Evolutionary conservation across 2,797 vertebrate species (phyloP).

Genomic region (Acridotheres tristis): DNA sequence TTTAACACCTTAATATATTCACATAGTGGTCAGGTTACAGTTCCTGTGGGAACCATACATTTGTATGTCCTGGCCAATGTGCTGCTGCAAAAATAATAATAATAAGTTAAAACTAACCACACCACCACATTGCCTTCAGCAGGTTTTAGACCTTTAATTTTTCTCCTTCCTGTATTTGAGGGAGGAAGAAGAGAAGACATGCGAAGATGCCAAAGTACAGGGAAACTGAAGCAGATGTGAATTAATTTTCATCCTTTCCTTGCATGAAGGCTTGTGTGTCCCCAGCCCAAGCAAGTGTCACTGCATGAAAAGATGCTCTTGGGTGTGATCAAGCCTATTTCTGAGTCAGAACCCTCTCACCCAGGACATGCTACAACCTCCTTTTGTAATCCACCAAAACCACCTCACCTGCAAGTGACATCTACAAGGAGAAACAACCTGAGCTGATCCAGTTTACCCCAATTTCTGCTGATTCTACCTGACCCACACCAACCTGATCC

Average conservation of each 20-base stretch:
- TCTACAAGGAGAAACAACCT: background rate
- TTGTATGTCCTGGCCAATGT: background rate
- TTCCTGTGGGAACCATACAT: background rate
- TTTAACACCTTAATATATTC: slow-evolving; percentile 15
- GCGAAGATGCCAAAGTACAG: rapidly evolving
- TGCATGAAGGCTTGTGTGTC: background rate
- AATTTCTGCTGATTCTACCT: background rate
- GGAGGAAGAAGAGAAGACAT: background rate
- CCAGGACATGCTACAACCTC: background rate
- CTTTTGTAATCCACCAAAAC: background rate
- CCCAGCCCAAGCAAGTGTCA: background rate
- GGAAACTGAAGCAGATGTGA: background rate
- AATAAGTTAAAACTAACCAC: background rate
- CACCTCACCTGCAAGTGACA: background rate
- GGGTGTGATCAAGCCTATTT: background rate
- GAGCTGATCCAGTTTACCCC: background rate
- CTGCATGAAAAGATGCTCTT: background rate
- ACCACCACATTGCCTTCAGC: background rate
- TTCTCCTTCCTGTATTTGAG: background rate
- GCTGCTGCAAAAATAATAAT: background rate
- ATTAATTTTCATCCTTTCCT: background rate
- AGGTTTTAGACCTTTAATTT: background rate
- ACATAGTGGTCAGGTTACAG: background rate
- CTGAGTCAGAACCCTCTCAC: background rate
- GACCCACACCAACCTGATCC: background rate